These are phyloP conservation scores for Siniperca obscura DNA, from an alignment of 2,797 vertebrate species.

Conservation along the genomic window DNA sequence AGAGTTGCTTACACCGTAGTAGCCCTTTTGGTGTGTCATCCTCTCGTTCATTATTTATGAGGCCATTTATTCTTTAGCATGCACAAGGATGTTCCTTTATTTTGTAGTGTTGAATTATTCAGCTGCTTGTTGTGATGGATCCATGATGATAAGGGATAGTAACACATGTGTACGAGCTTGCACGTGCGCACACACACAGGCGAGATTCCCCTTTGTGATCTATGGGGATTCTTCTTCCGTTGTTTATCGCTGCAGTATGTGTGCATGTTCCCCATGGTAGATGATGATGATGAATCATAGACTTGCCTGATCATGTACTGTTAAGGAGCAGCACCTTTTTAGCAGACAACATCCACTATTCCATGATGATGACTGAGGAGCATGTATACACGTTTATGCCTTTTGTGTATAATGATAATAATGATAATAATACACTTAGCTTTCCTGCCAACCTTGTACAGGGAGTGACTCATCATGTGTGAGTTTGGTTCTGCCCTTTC, in stretches of 20 bases:
- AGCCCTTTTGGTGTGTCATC: conserved; percentile 43
- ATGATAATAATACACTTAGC: not conserved
- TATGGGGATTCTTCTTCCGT: conserved; percentile 79
- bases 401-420: not conserved
- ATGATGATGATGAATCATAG: conserved; percentile 70
- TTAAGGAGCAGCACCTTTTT: conserved; percentile 47
- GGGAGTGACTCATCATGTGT: conserved; percentile 2
- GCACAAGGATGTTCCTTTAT: conserved; percentile 74
- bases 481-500: conserved; percentile 17
- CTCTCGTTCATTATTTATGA: conserved; percentile 75
- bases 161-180: conserved; percentile 43
- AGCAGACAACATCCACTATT: conserved; percentile 44
- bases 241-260: conserved; percentile 72
- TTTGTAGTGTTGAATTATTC: conserved; percentile 83
- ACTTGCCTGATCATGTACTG: conserved; percentile 78
- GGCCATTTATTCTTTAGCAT: conserved; percentile 71
- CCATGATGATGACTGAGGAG: conserved; percentile 20
- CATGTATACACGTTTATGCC: not conserved
- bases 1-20: conserved; percentile 17
- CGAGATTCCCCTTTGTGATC: conserved; percentile 75
- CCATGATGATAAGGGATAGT: conserved; percentile 62
- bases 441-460: not conserved
- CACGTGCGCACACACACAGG: conserved; percentile 19
- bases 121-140: conserved; percentile 72
- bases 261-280: conserved; percentile 63